Evolutionary conservation across 2,888 invertebrate genomes (phyloP).

Genomic region (Acanthopleura granulata): DNA sequence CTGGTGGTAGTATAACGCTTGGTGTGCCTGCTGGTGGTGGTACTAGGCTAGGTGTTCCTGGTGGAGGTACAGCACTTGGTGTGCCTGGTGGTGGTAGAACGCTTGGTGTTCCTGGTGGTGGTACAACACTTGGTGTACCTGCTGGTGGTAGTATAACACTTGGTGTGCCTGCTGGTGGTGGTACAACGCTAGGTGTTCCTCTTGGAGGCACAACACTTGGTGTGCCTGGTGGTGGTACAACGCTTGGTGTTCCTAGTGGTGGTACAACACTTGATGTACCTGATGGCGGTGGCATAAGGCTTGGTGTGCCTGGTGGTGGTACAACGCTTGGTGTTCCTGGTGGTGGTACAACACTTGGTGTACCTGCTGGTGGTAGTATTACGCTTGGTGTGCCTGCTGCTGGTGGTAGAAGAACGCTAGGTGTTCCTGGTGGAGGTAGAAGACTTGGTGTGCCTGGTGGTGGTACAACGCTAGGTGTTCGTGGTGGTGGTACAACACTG

Average conservation of each 20-base stretch:
- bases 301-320: not conserved
- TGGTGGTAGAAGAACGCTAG: not conserved
- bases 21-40: conserved; percentile 3
- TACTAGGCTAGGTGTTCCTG: not conserved
- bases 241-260: not conserved
- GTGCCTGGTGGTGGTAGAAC: not conserved
- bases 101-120: not conserved
- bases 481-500: not conserved
- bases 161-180: conserved; percentile 1
- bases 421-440: not conserved
- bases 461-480: not conserved
- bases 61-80: not conserved
- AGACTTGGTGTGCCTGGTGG: not conserved
- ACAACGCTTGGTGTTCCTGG: not conserved
- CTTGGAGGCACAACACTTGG: not conserved
- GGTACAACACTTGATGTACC: not conserved
- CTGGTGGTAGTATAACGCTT: not conserved
- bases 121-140: not conserved
- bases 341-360: not conserved
- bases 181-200: not conserved
- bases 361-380: not conserved
- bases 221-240: not conserved
- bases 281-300: not conserved
- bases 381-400: not conserved
- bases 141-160: not conserved